Evolutionary conservation across 1,140 invertebrate species (phyloP), one percentile per base, ranked within the genome.

Genomic region (Pararge aegeria): DNA sequence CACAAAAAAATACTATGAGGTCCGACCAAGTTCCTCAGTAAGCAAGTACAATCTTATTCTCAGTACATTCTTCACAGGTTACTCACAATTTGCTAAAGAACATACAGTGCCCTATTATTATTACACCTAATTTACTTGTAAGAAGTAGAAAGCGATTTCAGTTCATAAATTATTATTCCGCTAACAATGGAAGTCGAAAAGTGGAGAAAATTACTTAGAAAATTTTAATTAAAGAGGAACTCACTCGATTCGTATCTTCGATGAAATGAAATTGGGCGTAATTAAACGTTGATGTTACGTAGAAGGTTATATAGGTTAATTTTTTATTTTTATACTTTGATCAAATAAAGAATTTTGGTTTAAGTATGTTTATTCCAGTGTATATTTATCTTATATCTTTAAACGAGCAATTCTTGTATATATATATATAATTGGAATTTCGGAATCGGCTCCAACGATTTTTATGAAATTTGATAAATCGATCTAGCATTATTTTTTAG

Each of bases 181-280:
- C 52, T 44, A 52, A 59, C 49, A 60, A 48, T 53, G 29, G 42
- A 48, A 48, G 38, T 54, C 57, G 34, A 59, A 59, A 60, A 60
- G 42, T 57, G 49, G 34, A 50, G 53, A 54, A 56, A 55, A 66
- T 53, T 52, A 58, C 67, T 73, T 75, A 73, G 58, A 60, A 67
- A 34, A 67, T 71, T 73, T 69, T 71, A 76, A 73, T 76, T 70
- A 73, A 71, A 63, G 66, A 70, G 48, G 46, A 53, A 53, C 55
- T 50, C 58, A 52, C 53, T 55, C 29, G 55, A 58, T 65, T 59
- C 30, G 10, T 53, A 54, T 34, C 49, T 42, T 54, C 42, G 21
- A 50, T 59, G 51, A 54, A 63, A 68, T 67, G 56, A 67, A 69
- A 69, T 64, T 54, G 42, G n/a, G 52, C 53, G 59, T 55, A 21